phyloP scores from a whole-genome alignment of 2,113 vertebrate species.

The Suricata suricatta region DNA sequence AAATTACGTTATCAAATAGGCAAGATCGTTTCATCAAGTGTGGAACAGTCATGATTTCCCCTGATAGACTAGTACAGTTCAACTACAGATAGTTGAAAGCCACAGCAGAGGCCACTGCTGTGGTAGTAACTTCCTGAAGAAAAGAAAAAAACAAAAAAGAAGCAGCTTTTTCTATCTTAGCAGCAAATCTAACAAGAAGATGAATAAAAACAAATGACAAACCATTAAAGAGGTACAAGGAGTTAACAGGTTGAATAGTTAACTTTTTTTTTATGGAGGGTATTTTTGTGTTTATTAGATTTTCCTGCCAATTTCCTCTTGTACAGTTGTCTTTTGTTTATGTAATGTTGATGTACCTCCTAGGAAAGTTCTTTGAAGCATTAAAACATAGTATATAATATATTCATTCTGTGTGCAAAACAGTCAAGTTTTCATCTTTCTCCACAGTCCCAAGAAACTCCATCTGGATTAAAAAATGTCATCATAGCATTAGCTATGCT shows the following conservation, averaged over 20 bases:
- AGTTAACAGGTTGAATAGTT: neutral
- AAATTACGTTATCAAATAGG: neutral
- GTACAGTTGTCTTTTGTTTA: slow-evolving; percentile 3
- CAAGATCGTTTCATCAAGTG: neutral
- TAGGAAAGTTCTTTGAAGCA: neutral
- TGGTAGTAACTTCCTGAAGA: neutral
- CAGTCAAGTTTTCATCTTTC: neutral
- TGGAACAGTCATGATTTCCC: neutral
- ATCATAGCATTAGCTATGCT: neutral
- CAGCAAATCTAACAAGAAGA: neutral
- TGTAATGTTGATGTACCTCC: neutral
- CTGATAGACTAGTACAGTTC: neutral
- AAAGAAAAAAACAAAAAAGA: neutral
- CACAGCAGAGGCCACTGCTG: neutral
- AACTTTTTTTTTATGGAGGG: neutral
- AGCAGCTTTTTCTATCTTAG: neutral
- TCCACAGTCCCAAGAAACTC: neutral
- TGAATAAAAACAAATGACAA: neutral
- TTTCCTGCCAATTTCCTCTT: slow-evolving; percentile 7
- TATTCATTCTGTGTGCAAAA: neutral
- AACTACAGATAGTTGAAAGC: neutral
- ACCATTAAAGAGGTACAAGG: neutral
- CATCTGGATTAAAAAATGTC: neutral
- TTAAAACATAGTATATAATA: neutral
- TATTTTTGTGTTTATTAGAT: neutral